Evolutionary conservation across 2,113 vertebrate genomes (phyloP).

Genomic region (Chloropsis cyanopogon): DNA sequence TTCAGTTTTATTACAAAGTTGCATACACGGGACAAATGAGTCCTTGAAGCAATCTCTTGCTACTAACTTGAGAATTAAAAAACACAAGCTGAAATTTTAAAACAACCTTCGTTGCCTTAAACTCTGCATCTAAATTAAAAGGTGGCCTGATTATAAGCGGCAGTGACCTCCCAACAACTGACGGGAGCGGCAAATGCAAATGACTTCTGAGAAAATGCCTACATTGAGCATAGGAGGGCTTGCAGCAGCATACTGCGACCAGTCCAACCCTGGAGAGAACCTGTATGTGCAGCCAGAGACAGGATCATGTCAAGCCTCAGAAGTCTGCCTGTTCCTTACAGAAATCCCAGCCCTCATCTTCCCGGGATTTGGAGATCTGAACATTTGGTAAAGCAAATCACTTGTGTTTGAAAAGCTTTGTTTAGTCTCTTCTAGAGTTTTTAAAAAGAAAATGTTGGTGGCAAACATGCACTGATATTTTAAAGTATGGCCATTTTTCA

Average conservation of each 20-base stretch:
- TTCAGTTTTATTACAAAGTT: neutral
- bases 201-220: neutral
- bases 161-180: neutral
- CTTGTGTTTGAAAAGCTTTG: neutral
- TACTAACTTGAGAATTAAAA: neutral
- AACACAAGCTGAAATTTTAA: neutral
- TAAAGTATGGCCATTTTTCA: neutral
- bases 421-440: neutral
- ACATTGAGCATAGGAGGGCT: neutral
- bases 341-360: neutral
- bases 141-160: neutral
- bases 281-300: neutral
- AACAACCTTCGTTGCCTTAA: neutral
- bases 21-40: neutral
- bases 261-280: fast-evolving
- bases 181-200: neutral
- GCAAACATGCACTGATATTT: neutral
- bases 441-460: neutral
- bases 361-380: neutral
- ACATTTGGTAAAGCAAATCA: neutral
- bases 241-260: neutral
- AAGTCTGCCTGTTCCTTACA: neutral
- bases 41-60: neutral
- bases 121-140: neutral
- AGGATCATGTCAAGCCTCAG: neutral